Percentiles rank a stretch among this genome's conserved stretches.
These are phyloP conservation scores for Lagenorhynchus albirostris DNA, from an alignment of 2,113 vertebrate species.

Conservation along the genomic window DNA sequence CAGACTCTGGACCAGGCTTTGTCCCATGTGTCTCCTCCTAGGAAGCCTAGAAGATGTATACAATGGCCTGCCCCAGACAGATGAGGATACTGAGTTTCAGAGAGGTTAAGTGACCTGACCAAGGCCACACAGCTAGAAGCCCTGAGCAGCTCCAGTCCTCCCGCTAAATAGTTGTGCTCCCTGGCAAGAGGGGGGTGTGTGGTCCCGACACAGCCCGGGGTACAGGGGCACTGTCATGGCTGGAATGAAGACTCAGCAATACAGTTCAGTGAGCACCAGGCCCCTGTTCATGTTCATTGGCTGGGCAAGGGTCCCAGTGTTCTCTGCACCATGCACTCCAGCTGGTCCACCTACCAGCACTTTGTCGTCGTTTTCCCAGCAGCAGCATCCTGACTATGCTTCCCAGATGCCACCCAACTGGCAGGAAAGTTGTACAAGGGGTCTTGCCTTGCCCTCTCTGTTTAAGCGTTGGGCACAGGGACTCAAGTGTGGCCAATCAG, in stretches of 20 bases:
- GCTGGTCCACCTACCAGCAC: background rate
- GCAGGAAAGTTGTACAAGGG: background rate
- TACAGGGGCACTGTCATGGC: accelerated
- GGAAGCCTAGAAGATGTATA: background rate
- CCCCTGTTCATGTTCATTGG: background rate
- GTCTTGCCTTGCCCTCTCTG: background rate
- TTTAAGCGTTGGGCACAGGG: background rate
- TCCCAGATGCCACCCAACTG: background rate
- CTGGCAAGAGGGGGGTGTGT: background rate
- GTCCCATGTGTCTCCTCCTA: background rate
- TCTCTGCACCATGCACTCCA: accelerated
- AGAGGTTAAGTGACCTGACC: background rate
- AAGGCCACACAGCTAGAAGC: background rate
- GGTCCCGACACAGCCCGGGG: background rate
- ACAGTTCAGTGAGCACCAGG: background rate
- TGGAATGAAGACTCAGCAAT: background rate
- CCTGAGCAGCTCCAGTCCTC: no score
- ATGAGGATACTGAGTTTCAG: background rate
- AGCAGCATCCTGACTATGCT: background rate
- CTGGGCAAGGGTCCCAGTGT: background rate
- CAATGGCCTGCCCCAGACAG: background rate
- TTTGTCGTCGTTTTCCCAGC: background rate
- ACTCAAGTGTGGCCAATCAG: background rate
- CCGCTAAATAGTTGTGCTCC: background rate
- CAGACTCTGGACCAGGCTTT: background rate